Evolutionary conservation across 1,140 invertebrate species (phyloP).

Genomic region (Zophobas morio): DNA sequence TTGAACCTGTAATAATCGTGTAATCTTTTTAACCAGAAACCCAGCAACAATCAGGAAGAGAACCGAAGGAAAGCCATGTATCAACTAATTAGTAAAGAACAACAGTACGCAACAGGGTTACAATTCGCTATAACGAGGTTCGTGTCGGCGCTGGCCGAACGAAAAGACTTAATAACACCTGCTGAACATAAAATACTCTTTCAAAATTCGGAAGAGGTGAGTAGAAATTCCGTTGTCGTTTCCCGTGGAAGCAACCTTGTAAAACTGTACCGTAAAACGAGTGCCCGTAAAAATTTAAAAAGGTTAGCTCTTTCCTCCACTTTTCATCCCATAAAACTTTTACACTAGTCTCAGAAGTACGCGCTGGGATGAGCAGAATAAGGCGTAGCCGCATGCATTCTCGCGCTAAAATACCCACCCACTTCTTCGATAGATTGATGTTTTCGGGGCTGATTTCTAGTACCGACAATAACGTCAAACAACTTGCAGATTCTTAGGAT

Average conservation of each 20-base stretch:
- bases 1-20: slow-evolving; percentile 15
- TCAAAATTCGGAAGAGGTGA: slow-evolving; percentile 86
- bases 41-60: slow-evolving; percentile 69
- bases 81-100: slow-evolving; percentile 77
- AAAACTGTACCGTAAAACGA: slow-evolving; percentile 13
- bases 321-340: slow-evolving; percentile 4
- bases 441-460: not conserved
- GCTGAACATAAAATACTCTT: slow-evolving; percentile 84
- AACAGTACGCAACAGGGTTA: slow-evolving; percentile 80
- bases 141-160: slow-evolving; percentile 78
- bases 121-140: slow-evolving; percentile 84
- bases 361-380: not conserved
- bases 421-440: too few species aligned
- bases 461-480: not conserved
- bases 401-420: too few species aligned
- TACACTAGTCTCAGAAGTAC: not conserved
- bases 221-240: not conserved
- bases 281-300: slow-evolving; percentile 1
- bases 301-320: not conserved
- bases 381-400: too few species aligned
- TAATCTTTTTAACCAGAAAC: slow-evolving; percentile 56
- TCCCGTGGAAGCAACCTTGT: too few species aligned
- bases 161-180: slow-evolving; percentile 80
- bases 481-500: slow-evolving; percentile 76
- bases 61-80: slow-evolving; percentile 71